These are phyloP conservation scores for Drosophila mimica DNA, from an alignment of 2,888 invertebrate species.

Conservation along the genomic window DNA sequence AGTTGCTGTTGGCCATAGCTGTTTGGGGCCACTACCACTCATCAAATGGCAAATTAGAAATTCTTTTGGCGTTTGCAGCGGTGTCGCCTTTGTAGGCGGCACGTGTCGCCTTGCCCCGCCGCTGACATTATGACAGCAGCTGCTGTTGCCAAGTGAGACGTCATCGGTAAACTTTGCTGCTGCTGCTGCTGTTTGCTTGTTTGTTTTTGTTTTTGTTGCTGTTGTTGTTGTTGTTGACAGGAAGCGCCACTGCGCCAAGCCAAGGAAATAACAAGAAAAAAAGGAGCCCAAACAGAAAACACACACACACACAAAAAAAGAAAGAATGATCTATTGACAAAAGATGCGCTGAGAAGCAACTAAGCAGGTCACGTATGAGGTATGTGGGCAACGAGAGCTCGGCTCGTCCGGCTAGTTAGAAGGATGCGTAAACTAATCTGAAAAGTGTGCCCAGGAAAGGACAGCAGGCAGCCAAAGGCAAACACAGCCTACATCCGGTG, in stretches of 20 bases:
- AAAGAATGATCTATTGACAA: conserved; percentile 66
- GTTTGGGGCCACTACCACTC: conserved; percentile 25
- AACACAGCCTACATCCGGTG: conserved; percentile 80
- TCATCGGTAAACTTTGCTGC: conserved; percentile 44
- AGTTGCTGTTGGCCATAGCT: conserved; percentile 3
- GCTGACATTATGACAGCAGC: conserved; percentile 50
- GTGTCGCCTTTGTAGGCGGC: conserved; percentile 72
- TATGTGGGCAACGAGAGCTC: conserved; percentile 3
- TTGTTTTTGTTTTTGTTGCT: conserved; percentile 36
- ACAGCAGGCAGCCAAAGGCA: conserved; percentile 54
- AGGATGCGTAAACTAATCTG: conserved; percentile 75
- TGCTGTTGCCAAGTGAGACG: conserved; percentile 68
- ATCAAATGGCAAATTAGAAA: conserved; percentile 69
- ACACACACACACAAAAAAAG: conserved; percentile 7
- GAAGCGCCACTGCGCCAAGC: conserved; percentile 78
- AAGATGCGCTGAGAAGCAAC: conserved; percentile 56
- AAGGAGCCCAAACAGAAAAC: conserved; percentile 9
- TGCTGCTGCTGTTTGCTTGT: conserved; percentile 19
- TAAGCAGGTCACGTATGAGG: conserved; percentile 16
- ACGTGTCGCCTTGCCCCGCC: conserved; percentile 54
- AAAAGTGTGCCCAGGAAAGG: conserved; percentile 75
- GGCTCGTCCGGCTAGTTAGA: conserved; percentile 32
- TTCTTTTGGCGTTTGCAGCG: conserved; percentile 70
- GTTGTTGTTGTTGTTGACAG: conserved; percentile 56
- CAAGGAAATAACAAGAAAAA: conserved; percentile 34